phyloP scores from a whole-genome alignment of 1,140 invertebrate genomes.

The Macrobrachium rosenbergii region DNA sequence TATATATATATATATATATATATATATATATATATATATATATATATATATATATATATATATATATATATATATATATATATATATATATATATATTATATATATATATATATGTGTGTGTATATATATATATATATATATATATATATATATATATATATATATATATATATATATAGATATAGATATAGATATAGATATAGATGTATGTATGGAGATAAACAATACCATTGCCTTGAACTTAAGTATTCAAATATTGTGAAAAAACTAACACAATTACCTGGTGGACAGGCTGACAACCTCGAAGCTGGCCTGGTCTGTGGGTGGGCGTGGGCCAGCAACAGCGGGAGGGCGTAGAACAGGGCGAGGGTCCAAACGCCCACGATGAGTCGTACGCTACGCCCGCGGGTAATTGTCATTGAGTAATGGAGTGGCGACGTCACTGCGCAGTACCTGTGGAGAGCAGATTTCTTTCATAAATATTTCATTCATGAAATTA shows the following conservation, averaged over 20 bases:
- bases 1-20: too few relatives aligned
- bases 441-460: constrained; percentile 73
- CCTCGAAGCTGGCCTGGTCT: constrained; percentile 68
- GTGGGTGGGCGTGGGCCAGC: constrained; percentile 63
- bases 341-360: constrained; percentile 69
- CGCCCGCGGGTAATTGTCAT: constrained; percentile 72
- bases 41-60: too few relatives aligned
- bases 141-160: too few relatives aligned
- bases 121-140: too few relatives aligned
- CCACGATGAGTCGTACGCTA: constrained; percentile 71
- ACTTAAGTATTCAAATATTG: not conserved
- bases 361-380: constrained; percentile 69
- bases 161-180: too few relatives aligned
- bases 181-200: too few relatives aligned
- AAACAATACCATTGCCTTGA: too few relatives aligned
- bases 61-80: too few relatives aligned
- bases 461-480: not conserved
- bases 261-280: constrained; percentile 52
- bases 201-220: too few relatives aligned
- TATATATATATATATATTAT: too few relatives aligned
- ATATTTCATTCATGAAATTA: not conserved
- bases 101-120: too few relatives aligned
- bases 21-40: too few relatives aligned
- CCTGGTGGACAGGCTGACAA: constrained; percentile 68
- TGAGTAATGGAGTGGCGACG: constrained; percentile 74